Percentiles rank a stretch among this genome's conserved stretches.
Evolutionary conservation across 2,797 vertebrate genomes (phyloP).

Genomic region (Choloepus didactylus): DNA sequence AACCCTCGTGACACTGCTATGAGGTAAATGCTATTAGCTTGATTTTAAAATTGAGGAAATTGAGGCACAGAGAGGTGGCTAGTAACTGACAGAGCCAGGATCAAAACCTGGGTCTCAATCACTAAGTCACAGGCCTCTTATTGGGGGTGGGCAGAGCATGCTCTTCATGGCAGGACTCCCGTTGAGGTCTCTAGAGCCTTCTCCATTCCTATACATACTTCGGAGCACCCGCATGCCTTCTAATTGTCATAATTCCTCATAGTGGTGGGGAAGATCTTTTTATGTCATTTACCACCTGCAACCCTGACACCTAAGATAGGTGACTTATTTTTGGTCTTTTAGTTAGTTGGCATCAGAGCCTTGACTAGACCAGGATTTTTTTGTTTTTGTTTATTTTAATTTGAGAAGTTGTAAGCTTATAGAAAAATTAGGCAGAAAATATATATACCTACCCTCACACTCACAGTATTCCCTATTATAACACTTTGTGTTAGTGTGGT

Average conservation of each 20-base stretch:
- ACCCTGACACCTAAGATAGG: not conserved
- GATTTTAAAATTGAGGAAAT: slow-evolving; percentile 4
- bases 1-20: not conserved
- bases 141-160: not conserved
- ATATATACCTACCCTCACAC: too few species aligned
- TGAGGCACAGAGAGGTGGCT: not conserved
- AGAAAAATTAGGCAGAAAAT: too few species aligned
- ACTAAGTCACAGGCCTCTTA: not conserved
- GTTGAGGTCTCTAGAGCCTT: not conserved
- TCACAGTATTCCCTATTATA: too few species aligned
- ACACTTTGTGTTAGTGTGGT: too few species aligned
- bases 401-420: too few species aligned
- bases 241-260: not conserved
- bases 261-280: not conserved
- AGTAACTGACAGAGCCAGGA: not conserved
- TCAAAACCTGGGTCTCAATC: not conserved
- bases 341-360: not conserved
- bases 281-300: not conserved
- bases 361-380: not conserved
- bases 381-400: not conserved
- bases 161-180: not conserved
- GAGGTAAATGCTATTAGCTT: not conserved
- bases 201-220: not conserved
- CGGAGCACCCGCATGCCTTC: not conserved
- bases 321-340: not conserved